phyloP scores from a whole-genome alignment of 2,888 invertebrate genomes.

The Luffia ferchaultella region DNA sequence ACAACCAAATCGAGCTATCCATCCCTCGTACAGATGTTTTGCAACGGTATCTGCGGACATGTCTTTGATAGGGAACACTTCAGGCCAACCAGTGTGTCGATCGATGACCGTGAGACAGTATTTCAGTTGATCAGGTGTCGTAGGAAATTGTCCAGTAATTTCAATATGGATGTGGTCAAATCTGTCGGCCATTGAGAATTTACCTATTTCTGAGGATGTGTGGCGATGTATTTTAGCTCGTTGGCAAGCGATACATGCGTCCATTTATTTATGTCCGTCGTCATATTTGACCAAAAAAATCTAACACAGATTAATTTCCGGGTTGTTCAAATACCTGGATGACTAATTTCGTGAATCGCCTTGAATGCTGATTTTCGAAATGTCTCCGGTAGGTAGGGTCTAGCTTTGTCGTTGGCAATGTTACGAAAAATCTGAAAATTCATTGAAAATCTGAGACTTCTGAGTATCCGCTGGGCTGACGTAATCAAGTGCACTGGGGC shows the following conservation, averaged over 20 bases:
- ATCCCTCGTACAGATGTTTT: constrained; percentile 3
- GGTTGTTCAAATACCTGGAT: constrained; percentile 8
- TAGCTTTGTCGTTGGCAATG: neutral
- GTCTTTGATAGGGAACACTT: no score
- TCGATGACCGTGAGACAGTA: constrained; percentile 19
- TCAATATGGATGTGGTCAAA: constrained; percentile 4
- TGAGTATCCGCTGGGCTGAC: constrained; percentile 3
- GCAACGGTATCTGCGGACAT: no score
- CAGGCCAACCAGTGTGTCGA: constrained; percentile 15
- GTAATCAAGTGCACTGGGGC: constrained; percentile 4
- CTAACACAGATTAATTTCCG: constrained; percentile 7
- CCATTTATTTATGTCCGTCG: constrained; percentile 12
- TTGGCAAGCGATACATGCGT: constrained; percentile 13
- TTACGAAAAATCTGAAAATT: neutral
- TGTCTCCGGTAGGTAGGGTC: no score
- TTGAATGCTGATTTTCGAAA: no score
- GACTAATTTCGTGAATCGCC: no score
- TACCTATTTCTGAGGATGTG: no score
- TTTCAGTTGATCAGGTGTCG: constrained; percentile 13
- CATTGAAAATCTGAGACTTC: neutral
- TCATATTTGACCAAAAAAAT: constrained; percentile 13
- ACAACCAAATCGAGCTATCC: constrained; percentile 7
- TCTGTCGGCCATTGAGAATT: no score
- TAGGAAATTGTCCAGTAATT: constrained; percentile 9
- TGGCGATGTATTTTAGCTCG: constrained; percentile 10